These are phyloP conservation scores for Siderastrea radians DNA, from an alignment of 92 coral and sea anemone genomes.

Conservation along the genomic window DNA sequence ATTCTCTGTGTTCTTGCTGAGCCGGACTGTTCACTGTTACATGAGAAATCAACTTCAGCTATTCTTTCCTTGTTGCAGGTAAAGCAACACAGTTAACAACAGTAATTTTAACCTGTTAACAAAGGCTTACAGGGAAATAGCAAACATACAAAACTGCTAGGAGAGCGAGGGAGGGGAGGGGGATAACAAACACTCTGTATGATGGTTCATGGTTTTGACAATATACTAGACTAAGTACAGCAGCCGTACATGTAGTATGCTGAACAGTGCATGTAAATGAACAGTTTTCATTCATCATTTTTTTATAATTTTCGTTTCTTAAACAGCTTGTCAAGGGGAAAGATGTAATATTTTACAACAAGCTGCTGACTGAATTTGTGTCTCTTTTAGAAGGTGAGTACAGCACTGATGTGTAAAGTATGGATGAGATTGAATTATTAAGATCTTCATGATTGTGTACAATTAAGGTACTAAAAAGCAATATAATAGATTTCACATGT, in stretches of 20 bases:
- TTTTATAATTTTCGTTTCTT: neutral
- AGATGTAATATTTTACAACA: conserved; percentile 83
- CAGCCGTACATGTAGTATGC: neutral
- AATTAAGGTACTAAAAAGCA: too few relatives aligned
- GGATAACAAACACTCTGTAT: too few relatives aligned
- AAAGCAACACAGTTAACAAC: neutral
- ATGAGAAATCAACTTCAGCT: conserved; percentile 68
- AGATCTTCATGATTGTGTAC: too few relatives aligned
- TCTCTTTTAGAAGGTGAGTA: conserved; percentile 74
- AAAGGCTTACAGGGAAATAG: too few relatives aligned
- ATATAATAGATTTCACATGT: too few relatives aligned
- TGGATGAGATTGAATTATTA: too few relatives aligned
- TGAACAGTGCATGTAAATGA: neutral
- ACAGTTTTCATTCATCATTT: neutral
- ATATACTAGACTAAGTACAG: too few relatives aligned
- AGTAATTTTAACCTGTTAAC: too few relatives aligned
- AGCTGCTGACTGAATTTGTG: conserved; percentile 75
- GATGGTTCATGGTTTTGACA: too few relatives aligned
- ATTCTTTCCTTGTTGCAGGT: conserved; percentile 84
- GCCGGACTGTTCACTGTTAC: conserved; percentile 65
- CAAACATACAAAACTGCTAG: too few relatives aligned
- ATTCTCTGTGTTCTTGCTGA: conserved; percentile 80
- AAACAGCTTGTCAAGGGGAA: conserved; percentile 90
- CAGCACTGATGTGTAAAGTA: neutral
- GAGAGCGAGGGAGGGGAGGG: too few relatives aligned